These are phyloP conservation scores for Lepidocyrtinus sp. DNA, from an alignment of 2,888 invertebrate genomes.

Conservation along the genomic window DNA sequence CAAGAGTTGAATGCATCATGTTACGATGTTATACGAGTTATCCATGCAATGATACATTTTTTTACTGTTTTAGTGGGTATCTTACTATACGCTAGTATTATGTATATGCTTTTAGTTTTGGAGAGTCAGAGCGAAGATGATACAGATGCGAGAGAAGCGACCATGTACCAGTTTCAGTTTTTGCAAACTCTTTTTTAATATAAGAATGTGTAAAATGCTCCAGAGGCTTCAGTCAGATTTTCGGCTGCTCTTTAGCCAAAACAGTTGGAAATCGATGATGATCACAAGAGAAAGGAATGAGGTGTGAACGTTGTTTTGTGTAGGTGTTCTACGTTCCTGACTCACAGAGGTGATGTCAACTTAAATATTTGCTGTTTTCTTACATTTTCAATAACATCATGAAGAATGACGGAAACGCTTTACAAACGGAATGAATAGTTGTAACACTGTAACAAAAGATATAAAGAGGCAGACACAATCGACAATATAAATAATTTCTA, in stretches of 20 bases:
- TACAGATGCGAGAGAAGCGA: not conserved
- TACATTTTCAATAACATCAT: not conserved
- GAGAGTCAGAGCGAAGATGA: not conserved
- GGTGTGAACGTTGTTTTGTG: not conserved
- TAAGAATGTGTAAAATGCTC: constrained; percentile 10
- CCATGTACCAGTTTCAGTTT: not conserved
- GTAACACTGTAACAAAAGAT: not conserved
- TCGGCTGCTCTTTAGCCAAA: constrained; percentile 5
- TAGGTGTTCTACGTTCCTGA: not conserved
- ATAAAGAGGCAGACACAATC: not conserved
- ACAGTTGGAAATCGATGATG: not conserved
- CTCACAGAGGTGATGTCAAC: not conserved
- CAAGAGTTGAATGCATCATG: too few species aligned
- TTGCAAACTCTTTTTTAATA: not conserved
- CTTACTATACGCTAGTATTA: not conserved
- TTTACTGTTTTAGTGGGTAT: not conserved
- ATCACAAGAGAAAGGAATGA: not conserved
- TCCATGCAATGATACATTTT: not conserved
- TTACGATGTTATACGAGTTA: too few species aligned
- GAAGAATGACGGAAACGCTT: too few species aligned
- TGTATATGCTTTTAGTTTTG: not conserved
- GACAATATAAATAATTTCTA: not conserved
- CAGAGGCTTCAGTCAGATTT: constrained; percentile 40
- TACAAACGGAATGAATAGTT: not conserved
- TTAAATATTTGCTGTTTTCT: not conserved